Evolutionary conservation across 2,113 vertebrate genomes (phyloP).

Genomic region (Terrapene triunguis): DNA sequence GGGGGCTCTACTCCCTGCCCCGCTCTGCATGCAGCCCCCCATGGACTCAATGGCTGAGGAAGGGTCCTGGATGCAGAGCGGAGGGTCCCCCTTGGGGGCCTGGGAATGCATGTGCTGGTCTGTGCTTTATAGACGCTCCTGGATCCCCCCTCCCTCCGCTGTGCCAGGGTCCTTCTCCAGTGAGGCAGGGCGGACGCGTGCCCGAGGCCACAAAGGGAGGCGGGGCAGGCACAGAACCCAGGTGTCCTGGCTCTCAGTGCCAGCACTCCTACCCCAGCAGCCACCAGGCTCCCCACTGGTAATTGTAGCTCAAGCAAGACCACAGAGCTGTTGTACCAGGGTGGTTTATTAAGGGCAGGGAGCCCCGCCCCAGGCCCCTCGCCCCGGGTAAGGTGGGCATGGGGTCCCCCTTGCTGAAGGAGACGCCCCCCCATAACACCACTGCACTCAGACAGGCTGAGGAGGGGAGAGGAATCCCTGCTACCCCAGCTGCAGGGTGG

Average conservation of each 20-base stretch:
- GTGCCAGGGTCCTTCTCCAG: too few species aligned
- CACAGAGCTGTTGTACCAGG: too few species aligned
- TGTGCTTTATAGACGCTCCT: background rate
- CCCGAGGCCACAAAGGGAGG: too few species aligned
- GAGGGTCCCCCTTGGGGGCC: background rate
- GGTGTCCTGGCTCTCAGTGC: too few species aligned
- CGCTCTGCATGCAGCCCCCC: too few species aligned
- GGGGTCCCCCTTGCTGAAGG: too few species aligned
- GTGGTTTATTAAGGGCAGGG: too few species aligned
- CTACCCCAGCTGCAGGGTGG: background rate
- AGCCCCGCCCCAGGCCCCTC: too few species aligned
- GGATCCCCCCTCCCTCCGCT: background rate
- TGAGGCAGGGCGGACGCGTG: too few species aligned
- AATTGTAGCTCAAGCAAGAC: background rate
- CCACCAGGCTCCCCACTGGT: too few species aligned
- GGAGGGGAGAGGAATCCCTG: background rate
- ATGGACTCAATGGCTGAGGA: background rate
- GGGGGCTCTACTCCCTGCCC: background rate
- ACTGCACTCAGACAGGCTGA: background rate
- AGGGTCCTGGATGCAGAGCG: background rate
- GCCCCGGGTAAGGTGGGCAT: too few species aligned
- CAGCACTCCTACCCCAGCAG: too few species aligned
- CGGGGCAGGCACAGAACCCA: background rate
- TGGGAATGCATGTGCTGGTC: background rate
- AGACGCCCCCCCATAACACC: background rate